Evolutionary conservation across 2,888 invertebrate species (phyloP), one percentile per base, ranked within the genome.

Genomic region (Rhagonycha lutea): DNA sequence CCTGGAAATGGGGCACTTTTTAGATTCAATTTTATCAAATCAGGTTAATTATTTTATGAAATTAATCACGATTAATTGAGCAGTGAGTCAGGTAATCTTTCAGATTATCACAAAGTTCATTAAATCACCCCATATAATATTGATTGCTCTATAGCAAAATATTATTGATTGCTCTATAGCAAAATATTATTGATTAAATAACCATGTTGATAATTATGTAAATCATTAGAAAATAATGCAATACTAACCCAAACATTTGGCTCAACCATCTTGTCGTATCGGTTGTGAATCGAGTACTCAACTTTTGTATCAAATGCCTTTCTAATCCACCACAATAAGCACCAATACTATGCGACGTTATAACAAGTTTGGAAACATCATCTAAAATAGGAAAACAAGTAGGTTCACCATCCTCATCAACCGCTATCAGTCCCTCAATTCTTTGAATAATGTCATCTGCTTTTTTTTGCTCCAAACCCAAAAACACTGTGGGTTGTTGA

Each of bases 201-300:
- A 23, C 47, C 9, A 11, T 11, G 28, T 14, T 18, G 26, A 32
- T 18, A 32, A 8, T 69, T 26, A 47, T n/a, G 4, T 70, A 70
- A 70, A 70, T 7, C 12, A 12, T 18, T 61, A 10, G n/a, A 63
- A 68, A n/a, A 70, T 14, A 68, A 68, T 47, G 12, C 7, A 47
- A 47, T 47, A 80, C 86, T 85, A 86, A 94, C 94, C 94, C 94
- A 89, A 96, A 96, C 84, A 97, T 91, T 84, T 95, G 93, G 71
- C 95, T 92, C 83, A 97, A 89, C 97, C 97, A 97, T 80, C 95
- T 89, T 4, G 95, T 95, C 0, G 96, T 95, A 85, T 97, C 97
- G 29, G 94, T 93, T 0, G 95, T 94, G 80, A 98, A 92, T 83
- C 95, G 93, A 61, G 93, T 92, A 62, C 95, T 94, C 18, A 98